Conservation (phyloP, 2,888 invertebrate species). For the Drosophila pseudotalamancana region DNA sequence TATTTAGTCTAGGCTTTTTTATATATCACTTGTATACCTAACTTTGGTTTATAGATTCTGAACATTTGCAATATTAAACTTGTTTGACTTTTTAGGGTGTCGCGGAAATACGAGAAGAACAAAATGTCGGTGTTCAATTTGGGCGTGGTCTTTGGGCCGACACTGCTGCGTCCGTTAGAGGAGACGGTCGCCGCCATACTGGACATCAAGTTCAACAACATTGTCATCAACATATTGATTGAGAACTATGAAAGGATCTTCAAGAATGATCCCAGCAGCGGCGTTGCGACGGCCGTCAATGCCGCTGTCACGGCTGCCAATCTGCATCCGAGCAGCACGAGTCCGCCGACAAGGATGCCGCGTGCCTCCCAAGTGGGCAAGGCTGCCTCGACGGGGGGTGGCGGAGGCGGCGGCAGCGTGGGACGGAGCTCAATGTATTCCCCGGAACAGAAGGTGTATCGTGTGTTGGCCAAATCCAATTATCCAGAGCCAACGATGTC, state of each 20-base stretch:
- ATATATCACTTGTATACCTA: no score
- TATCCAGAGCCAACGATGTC: constrained; percentile 84
- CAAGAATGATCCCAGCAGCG: constrained; percentile 84
- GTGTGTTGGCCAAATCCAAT: constrained; percentile 83
- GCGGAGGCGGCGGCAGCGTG: constrained; percentile 48
- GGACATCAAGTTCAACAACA: constrained; percentile 99
- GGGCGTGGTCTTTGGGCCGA: constrained; percentile 99
- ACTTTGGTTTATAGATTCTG: no score
- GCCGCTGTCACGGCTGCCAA: constrained; percentile 15
- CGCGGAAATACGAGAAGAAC: constrained; percentile 93
- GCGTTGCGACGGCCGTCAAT: constrained; percentile 12
- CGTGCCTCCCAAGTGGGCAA: constrained; percentile 79
- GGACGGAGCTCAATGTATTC: constrained; percentile 82
- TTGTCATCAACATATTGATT: constrained; percentile 98
- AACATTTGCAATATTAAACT: not conserved
- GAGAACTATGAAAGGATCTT: constrained; percentile 93
- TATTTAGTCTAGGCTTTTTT: no score
- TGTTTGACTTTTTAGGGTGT: constrained; percentile 87
- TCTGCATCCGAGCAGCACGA: constrained; percentile 62
- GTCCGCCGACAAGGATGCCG: constrained; percentile 83
- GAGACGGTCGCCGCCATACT: constrained; percentile 99
- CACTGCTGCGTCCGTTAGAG: constrained; percentile 96
- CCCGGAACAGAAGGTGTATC: constrained; percentile 83
- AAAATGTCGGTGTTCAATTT: constrained; percentile 99
- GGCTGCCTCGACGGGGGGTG: constrained; percentile 53